Evolutionary conservation across 2,888 invertebrate genomes (phyloP).

Genomic region (Neocrepidodera transversa): DNA sequence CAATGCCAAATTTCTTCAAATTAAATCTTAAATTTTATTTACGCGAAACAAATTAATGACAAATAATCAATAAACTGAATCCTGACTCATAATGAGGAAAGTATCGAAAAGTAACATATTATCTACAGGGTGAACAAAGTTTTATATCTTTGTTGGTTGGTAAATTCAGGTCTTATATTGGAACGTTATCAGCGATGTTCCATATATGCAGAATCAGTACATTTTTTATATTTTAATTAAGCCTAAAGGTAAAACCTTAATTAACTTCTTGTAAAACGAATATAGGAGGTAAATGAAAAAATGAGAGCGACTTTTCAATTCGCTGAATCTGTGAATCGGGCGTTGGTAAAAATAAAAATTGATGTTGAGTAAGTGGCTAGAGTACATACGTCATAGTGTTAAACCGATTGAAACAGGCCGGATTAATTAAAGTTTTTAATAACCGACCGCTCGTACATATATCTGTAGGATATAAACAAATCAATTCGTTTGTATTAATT

Average conservation of each 20-base stretch:
- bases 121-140: no score
- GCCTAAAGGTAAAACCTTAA: constrained; percentile 3
- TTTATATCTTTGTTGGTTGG: no score
- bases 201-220: no score
- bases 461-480: constrained; percentile 46
- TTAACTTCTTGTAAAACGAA: constrained; percentile 5
- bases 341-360: constrained; percentile 15
- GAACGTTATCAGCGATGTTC: no score
- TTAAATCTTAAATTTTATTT: no score
- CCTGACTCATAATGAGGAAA: no score
- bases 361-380: constrained; percentile 10
- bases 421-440: constrained; percentile 43
- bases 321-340: constrained; percentile 23
- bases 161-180: no score
- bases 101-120: no score
- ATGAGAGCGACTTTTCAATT: constrained; percentile 17
- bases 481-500: constrained; percentile 50
- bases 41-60: no score
- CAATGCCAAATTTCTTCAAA: no score
- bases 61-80: no score
- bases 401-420: constrained; percentile 38
- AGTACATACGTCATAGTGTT: constrained; percentile 32
- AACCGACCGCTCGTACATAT: constrained; percentile 34
- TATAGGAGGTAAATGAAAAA: constrained; percentile 11
- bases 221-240: no score